Base-by-base conservation (phyloP, 2,797 vertebrate genomes). In the Semotilus atromaculatus region DNA sequence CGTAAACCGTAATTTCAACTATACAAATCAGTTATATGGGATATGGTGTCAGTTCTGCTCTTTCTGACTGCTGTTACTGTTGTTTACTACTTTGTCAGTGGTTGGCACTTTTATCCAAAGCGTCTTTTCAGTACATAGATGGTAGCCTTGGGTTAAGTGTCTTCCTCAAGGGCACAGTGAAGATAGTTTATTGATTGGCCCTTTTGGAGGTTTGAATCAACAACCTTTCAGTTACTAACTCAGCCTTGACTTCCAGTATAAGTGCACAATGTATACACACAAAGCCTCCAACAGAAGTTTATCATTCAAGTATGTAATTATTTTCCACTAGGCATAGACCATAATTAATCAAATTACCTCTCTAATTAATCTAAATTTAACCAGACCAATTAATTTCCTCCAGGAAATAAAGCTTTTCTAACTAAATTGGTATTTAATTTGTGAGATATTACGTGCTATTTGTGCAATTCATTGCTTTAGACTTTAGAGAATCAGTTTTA, bases 51-150 rank as follows among this genome's bases (percentile, higher is more conserved):
- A 68, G 34, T 83, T 77, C 36, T 83, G 13, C 31, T 75, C 38
- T 81, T 43, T 73, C 38, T 82, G 53, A 6, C 26, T 51, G 38
- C 21, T 13, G 14, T 73, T 82, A 64, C 31, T 83, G 1, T 7
- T 53, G 36, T 83, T 83, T 83, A 58, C 73, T 68, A 45, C 48
- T 67, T 77, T 68, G 73, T 45, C 81, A 53, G 74, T 40, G 67
- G 73, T 23, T 82, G 55, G 45, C 5, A 19, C 62, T 55, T 77
- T 70, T n/a, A 55, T 68, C 62, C 26, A 45, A 43, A 45, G 19
- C 4, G 21, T 75, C 51, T 77, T 48, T 31, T 23, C 73, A 3
- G 81, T 66, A 74, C 31, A 38, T 51, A 51, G 58, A 75, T 43
- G 4, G 40, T 43, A 51, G 58, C 55, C 38, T 43, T 62, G 55